Evolutionary conservation across 1,140 invertebrate genomes (phyloP).

Genomic region (Campodea augens): DNA sequence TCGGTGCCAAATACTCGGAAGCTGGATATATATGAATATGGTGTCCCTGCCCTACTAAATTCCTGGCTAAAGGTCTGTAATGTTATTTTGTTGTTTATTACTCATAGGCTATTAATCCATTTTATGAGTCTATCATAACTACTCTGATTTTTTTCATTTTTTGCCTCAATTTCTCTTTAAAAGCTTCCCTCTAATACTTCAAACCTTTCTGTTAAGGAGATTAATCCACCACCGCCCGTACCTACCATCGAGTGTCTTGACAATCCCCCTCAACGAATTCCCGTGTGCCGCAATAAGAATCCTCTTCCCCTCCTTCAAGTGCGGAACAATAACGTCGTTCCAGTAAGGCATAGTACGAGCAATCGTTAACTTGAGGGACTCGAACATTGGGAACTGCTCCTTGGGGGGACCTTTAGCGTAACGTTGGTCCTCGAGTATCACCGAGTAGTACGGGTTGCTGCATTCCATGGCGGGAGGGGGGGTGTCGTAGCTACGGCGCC

Average conservation of each 20-base stretch:
- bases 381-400: constrained; percentile 75
- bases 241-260: constrained; percentile 83
- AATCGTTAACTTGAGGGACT: constrained; percentile 83
- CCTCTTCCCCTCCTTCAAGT: constrained; percentile 70
- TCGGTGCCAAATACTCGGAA: no score
- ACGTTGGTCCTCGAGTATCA: constrained; percentile 59
- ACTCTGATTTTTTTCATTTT: no score
- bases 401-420: constrained; percentile 52
- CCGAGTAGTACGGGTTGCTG: constrained; percentile 61
- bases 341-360: constrained; percentile 78
- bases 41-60: no score
- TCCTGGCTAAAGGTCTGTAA: no score
- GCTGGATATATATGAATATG: no score
- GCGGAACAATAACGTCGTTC: constrained; percentile 84
- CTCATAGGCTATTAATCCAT: no score
- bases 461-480: constrained; percentile 79
- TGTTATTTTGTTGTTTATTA: no score
- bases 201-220: no score
- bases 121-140: no score
- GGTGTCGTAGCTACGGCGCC: constrained; percentile 82
- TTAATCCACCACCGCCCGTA: no score
- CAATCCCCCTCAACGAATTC: constrained; percentile 83
- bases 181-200: no score
- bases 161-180: no score
- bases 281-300: constrained; percentile 90